Evolutionary conservation across 1,140 invertebrate species (phyloP).

Genomic region (Drosophila varians): DNA sequence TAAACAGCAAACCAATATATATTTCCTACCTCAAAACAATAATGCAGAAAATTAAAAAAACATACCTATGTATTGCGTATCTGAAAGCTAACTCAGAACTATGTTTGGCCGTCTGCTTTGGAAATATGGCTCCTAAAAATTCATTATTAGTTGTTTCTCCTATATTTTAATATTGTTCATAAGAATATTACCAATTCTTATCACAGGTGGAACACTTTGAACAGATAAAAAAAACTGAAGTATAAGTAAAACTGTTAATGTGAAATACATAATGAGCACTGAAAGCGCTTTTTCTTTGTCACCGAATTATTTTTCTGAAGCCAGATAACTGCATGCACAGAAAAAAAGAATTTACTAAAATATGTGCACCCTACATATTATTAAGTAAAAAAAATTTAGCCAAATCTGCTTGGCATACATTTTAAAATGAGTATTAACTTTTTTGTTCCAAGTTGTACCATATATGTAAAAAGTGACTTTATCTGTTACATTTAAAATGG

Average conservation of each 20-base stretch:
- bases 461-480: too few relatives aligned
- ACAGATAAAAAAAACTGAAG: slow-evolving; percentile 4
- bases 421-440: too few relatives aligned
- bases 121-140: slow-evolving; percentile 91
- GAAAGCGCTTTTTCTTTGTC: background rate
- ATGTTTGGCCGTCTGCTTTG: slow-evolving; percentile 91
- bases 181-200: slow-evolving; percentile 35
- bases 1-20: background rate
- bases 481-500: too few relatives aligned
- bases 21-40: background rate
- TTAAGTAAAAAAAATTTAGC: too few relatives aligned
- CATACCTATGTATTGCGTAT: slow-evolving; percentile 92
- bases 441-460: too few relatives aligned
- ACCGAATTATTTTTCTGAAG: background rate
- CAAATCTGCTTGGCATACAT: too few relatives aligned
- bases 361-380: too few relatives aligned
- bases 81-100: slow-evolving; percentile 92
- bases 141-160: background rate
- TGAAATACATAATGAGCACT: slow-evolving; percentile 2
- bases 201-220: slow-evolving; percentile 19
- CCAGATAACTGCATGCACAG: background rate
- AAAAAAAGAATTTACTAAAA: too few relatives aligned
- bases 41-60: background rate
- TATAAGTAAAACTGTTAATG: slow-evolving; percentile 1
- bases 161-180: background rate